Conservation (phyloP, 2,113 vertebrate species). For the Cyanoderma ruficeps region DNA sequence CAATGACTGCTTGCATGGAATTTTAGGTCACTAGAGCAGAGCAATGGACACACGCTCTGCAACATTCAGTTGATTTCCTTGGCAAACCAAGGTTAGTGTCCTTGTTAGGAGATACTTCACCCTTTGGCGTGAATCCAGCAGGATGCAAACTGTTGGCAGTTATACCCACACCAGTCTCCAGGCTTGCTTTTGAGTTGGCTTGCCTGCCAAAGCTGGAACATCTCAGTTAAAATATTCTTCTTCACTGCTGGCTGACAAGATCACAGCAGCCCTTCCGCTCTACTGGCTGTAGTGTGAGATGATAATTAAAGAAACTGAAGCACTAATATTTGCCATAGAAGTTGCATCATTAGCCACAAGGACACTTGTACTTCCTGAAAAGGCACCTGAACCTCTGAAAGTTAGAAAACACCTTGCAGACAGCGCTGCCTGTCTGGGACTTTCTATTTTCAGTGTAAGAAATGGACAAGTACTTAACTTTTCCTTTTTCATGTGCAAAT, state of each 20-base stretch:
- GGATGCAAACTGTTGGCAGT: neutral
- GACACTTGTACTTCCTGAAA: neutral
- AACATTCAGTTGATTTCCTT: neutral
- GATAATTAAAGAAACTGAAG: neutral
- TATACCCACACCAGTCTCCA: neutral
- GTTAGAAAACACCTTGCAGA: neutral
- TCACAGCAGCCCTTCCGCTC: neutral
- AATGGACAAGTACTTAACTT: neutral
- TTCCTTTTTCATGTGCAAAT: neutral
- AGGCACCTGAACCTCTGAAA: neutral
- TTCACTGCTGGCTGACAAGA: neutral
- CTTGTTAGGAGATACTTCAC: neutral
- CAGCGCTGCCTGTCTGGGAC: neutral
- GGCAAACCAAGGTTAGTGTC: neutral
- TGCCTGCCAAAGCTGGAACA: neutral
- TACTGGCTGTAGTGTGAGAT: neutral
- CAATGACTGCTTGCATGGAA: neutral
- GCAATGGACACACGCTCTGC: neutral
- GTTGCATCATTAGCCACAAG: fast-evolving
- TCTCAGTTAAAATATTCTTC: neutral
- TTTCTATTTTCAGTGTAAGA: neutral
- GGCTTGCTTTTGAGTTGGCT: neutral
- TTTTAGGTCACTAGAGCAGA: neutral
- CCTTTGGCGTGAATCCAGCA: neutral
- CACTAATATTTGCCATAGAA: neutral